Evolutionary conservation across 1,140 invertebrate genomes (phyloP), one percentile per base, ranked within the genome.

Genomic region (Heterodera carotae): DNA sequence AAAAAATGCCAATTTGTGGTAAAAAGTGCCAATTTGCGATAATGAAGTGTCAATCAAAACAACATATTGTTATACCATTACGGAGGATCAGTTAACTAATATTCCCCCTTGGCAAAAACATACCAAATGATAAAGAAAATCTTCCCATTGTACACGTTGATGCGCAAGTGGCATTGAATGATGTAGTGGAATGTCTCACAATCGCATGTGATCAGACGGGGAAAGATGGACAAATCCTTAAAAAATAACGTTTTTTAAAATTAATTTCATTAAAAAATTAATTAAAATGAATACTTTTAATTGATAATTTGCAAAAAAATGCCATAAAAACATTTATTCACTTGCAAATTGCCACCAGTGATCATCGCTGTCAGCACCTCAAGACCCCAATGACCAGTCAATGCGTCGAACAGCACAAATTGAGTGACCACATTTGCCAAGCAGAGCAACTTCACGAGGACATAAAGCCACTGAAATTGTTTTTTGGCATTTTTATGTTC

Each of bases 351-450:
- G 12, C 81, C 70, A 53, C 89, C 88, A 48, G 77, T 78, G 7
- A 86, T 79, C 18, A 90, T 73, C 71, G 88, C 84, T 34, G 80
- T 75, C 0, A 90, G 53, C 15, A 89, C 87, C 77, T 89, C 87
- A 6, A 89, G 80, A 29, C 89, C 89, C 82, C 89, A 90, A 48
- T 84, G 84, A 29, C 89, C 89, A 66, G 90, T 85, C 82, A 89
- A 90, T 18, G 82, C 81, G 75, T 89, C 89, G 27, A 90, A 81
- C 25, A 90, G 81, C 79, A 89, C 89, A 78, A 90, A 87, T 80
- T 90, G 89, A 43, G 85, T 85, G 34, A 89, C 80, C 29, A 89
- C 86, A 76, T 90, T 90, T 27, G 85, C 60, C 7, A 89, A 84
- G 78, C 89, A 90, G 0, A 90, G 78, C 10, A 89, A 25, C 78